Percentiles rank a stretch among this genome's conserved stretches.
Conservation (phyloP, 1,140 invertebrate genomes). For the Sycophila sp. region DNA sequence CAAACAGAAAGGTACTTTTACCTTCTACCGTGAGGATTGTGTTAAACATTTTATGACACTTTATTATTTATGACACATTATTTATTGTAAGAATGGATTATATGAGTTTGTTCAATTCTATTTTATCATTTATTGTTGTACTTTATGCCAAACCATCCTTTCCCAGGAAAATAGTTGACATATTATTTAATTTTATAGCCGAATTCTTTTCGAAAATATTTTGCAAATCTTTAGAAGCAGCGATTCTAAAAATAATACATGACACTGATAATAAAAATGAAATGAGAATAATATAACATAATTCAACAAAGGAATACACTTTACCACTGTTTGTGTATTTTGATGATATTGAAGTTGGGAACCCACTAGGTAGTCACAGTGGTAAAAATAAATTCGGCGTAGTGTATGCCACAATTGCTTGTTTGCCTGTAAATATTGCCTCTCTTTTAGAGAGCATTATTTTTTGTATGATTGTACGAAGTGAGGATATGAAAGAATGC, state of each 20-base stretch:
- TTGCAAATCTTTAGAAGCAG: neutral
- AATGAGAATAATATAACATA: neutral
- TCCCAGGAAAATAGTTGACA: too few species aligned
- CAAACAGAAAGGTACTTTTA: slow-evolving; percentile 2
- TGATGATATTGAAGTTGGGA: slow-evolving; percentile 30
- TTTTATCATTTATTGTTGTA: too few species aligned
- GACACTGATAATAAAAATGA: neutral
- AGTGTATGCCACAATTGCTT: slow-evolving; percentile 20
- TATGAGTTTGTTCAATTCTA: too few species aligned
- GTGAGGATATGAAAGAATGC: slow-evolving; percentile 14
- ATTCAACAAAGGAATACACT: neutral
- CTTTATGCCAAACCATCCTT: too few species aligned
- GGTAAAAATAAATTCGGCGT: slow-evolving; percentile 32
- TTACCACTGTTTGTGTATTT: slow-evolving; percentile 21
- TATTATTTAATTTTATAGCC: too few species aligned
- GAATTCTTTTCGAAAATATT: neutral
- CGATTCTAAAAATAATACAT: neutral
- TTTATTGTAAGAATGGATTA: too few species aligned
- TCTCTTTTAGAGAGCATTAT: slow-evolving; percentile 16
- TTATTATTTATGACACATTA: too few species aligned
- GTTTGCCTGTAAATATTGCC: slow-evolving; percentile 16
- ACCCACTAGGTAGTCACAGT: slow-evolving; percentile 17
- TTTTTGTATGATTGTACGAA: slow-evolving; percentile 15
- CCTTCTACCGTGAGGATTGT: too few species aligned
- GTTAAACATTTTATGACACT: too few species aligned